Evolutionary conservation across 2,797 vertebrate species (phyloP), one percentile per base, ranked within the genome.

Genomic region (Trachops cirrhosus): DNA sequence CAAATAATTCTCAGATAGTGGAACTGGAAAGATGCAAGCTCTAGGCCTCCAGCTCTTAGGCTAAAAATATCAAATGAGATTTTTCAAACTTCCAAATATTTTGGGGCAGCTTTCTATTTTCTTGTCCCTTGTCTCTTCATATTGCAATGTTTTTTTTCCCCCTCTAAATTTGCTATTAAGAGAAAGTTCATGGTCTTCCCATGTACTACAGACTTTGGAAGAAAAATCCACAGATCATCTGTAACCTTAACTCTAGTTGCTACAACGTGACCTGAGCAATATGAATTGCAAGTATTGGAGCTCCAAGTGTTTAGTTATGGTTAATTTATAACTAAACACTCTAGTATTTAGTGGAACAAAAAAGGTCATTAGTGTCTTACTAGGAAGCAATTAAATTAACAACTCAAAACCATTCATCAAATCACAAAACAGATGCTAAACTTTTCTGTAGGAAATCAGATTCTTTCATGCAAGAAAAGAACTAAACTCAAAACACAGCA

Each of bases 301-400:
- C 94, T 98, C 97, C 84, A 96, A 98, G 96, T 97, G 96, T 98
- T 99, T 98, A 97, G 98, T 97, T 98, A 98, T 98, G 98, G 98
- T 98, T 98, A 98, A 98, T 98, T 99, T 98, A 98, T 97, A 98
- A 97, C 97, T 98, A 98, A 98, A 97, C 96, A 97, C 98, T 98
- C 97, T 97, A 97, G 98, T 98, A 96, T 98, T 98, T 98, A 98
- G 97, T 98, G 97, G 98, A 98, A 98, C 97, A 98, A 98, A 98
- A 98, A 98, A 98, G 98, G 97, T 98, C 98, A 98, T 98, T 98
- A 98, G 95, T 98, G 96, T 98, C 98, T 98, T 98, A 98, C 97
- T 96, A 98, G 98, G 98, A 98, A 98, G 98, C 98, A 98, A 98
- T 98, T 98, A 98, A 98, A 98, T 98, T 95, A 98, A 98, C 97